Base-by-base conservation (phyloP, 2,797 vertebrate species). In the Pseudomugil gertrudae region DNA sequence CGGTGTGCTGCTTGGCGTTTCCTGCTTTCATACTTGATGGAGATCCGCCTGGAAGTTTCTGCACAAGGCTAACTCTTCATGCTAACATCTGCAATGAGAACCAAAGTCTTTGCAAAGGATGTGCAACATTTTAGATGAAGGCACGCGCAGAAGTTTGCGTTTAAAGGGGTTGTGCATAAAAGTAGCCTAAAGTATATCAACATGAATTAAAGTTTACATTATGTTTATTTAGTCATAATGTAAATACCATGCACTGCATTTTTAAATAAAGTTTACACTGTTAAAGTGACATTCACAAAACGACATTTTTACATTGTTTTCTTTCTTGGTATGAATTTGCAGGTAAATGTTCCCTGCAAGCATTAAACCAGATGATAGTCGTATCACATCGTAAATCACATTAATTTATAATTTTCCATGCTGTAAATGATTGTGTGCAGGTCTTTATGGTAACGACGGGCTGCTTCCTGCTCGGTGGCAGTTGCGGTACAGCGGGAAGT, bases 381-480 rank as follows among this genome's bases (percentile, higher is more conserved):
- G 3, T 45, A 43, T 17, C 19, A n/a, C n/a, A n/a, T n/a, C n/a
- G n/a, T 29, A 29, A 3, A 10, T 45, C 2, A 45, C 9, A 43
- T 19, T 15, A n/a, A n/a, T 9, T n/a, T 43, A 43, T 43, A n/a
- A 43, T 43, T 43, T 43, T 19, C 40, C n/a, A 6, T n/a, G 1
- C 40, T n/a, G 17, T 19, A 43, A 43, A n/a, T n/a, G 30, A 70
- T 26, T 55, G 8, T 76, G 13, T 64, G 2, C 14, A 97, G 96
- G 96, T 69, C 95, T 98, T 1, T 98, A 97, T 74, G 96, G 96
- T 24, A 92, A 94, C 0, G 94, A 96, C 1, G 96, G 96, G 5
- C 86, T 98, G 80, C 80, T 98, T 2, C 96, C 97, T 0, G 95
- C 95, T 0, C 92, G 95, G 3, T 87, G 76, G 84, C 93, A 91